These are phyloP conservation scores for Helogale parvula DNA, from an alignment of 2,113 vertebrate species.

Conservation along the genomic window DNA sequence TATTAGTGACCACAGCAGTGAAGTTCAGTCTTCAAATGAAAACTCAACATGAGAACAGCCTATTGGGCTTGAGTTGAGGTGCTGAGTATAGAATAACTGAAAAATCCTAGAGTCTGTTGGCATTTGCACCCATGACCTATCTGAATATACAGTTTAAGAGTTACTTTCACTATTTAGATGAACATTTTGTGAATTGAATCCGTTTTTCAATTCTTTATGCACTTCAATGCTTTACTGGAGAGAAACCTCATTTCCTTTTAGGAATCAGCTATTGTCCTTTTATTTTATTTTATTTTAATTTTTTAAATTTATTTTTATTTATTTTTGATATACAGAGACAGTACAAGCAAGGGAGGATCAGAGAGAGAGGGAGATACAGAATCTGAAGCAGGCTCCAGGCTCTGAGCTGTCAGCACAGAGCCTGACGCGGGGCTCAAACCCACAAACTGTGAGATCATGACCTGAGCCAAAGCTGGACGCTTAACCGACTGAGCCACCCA, in stretches of 20 bases:
- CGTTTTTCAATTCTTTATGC: not conserved
- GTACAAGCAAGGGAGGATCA: too few relatives aligned
- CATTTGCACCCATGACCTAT: not conserved
- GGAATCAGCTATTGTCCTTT: not conserved
- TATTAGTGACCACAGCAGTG: not conserved
- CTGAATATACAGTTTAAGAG: not conserved
- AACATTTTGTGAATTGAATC: not conserved
- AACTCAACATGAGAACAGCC: not conserved
- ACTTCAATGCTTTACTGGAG: not conserved
- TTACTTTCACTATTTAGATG: not conserved
- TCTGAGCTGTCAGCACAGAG: too few relatives aligned
- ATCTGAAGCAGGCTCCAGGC: too few relatives aligned
- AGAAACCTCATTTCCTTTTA: not conserved
- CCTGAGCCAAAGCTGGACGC: too few relatives aligned
- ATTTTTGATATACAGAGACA: too few relatives aligned
- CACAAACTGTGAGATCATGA: too few relatives aligned
- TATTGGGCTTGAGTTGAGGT: not conserved
- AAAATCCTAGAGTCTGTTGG: not conserved
- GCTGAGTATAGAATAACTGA: too few relatives aligned
- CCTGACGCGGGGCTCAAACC: too few relatives aligned
- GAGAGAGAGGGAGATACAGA: too few relatives aligned
- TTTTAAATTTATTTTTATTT: too few relatives aligned
- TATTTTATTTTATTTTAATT: too few relatives aligned
- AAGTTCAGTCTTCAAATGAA: not conserved
- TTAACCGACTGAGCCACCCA: too few relatives aligned